phyloP scores from a whole-genome alignment of 2,797 vertebrate species.

The Eleutherodactylus coqui region DNA sequence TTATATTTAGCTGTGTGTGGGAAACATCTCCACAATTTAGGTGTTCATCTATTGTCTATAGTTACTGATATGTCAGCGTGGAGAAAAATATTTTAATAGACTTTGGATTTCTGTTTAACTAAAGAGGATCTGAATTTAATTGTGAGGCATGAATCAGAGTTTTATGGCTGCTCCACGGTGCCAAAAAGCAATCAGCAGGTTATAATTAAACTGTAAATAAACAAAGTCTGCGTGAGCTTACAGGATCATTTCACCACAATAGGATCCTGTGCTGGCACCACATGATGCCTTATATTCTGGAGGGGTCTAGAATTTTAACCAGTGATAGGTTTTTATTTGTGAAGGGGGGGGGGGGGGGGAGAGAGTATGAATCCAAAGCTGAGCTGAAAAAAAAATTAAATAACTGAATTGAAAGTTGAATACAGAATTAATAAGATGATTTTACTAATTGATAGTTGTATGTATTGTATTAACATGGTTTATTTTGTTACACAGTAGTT shows the following conservation, averaged over 20 bases:
- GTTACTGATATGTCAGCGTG: conserved; percentile 7
- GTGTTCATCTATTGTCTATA: conserved; percentile 1
- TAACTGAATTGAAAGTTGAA: too few relatives aligned
- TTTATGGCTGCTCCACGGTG: conserved; percentile 36
- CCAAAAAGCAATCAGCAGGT: conserved; percentile 49
- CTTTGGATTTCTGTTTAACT: conserved; percentile 2
- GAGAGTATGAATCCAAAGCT: not conserved
- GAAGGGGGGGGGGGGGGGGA: not conserved
- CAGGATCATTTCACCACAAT: conserved; percentile 18
- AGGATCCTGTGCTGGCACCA: not conserved
- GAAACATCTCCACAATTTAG: conserved; percentile 20
- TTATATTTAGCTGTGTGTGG: conserved; percentile 3
- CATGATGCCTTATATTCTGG: not conserved
- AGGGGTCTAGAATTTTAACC: not conserved
- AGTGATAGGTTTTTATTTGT: not conserved
- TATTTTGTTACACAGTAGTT: too few relatives aligned
- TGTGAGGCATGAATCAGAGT: conserved; percentile 42
- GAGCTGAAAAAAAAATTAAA: not conserved
- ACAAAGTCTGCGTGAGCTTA: conserved; percentile 16
- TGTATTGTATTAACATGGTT: too few relatives aligned
- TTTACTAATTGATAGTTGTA: not conserved
- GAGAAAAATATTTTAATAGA: not conserved
- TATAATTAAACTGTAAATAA: conserved; percentile 60
- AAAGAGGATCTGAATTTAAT: conserved; percentile 38
- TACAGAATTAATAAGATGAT: not conserved